A percentile compares a stretch with the other conserved stretches of the same genome.
phyloP scores from a whole-genome alignment of 2,888 invertebrate species.

The Listrodromus nycthemerus region DNA sequence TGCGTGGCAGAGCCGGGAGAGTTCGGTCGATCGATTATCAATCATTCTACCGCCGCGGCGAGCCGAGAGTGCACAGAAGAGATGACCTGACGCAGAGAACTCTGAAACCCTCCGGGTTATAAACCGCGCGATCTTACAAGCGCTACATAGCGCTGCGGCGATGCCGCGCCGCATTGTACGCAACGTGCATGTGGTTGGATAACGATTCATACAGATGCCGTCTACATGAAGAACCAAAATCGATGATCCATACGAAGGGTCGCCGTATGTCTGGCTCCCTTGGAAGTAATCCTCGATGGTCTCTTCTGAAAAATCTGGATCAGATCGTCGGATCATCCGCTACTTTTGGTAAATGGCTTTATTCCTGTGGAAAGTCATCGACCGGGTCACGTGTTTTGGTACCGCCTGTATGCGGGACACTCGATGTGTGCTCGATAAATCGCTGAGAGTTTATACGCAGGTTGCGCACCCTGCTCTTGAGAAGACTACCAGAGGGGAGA shows the following conservation, averaged over 20 bases:
- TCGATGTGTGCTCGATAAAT: conserved; percentile 48
- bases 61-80: conserved; percentile 34
- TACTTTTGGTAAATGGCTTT: neutral
- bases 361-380: neutral
- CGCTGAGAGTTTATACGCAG: conserved; percentile 52
- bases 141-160: neutral
- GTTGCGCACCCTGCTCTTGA: conserved; percentile 34
- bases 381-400: conserved; percentile 3
- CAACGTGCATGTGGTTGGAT: conserved; percentile 22
- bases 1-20: conserved; percentile 57
- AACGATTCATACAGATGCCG: neutral
- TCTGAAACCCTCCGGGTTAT: conserved; percentile 27
- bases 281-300: neutral
- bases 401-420: conserved; percentile 30
- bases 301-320: neutral
- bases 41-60: conserved; percentile 74
- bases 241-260: neutral
- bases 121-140: conserved; percentile 23
- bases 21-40: conserved; percentile 81
- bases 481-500: conserved; percentile 4
- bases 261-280: neutral
- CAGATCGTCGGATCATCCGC: neutral
- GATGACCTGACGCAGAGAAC: conserved; percentile 45
- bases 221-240: conserved; percentile 39
- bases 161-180: conserved; percentile 17